These are phyloP conservation scores for Enteromius fasciolatus DNA, from an alignment of 2,797 vertebrate species.

Conservation along the genomic window DNA sequence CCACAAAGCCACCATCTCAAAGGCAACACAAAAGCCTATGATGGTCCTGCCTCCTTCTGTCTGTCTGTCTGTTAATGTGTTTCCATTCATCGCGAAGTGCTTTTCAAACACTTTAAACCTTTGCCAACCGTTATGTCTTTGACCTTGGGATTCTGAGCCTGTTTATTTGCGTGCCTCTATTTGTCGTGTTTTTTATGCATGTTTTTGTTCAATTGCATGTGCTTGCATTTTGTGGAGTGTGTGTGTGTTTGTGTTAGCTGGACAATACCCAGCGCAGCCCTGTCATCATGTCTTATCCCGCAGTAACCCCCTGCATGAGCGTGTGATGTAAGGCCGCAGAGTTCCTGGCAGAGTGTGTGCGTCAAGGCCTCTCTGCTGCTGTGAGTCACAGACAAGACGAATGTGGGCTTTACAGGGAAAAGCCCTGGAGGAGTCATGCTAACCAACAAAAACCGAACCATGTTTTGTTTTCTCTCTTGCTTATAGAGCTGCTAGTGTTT, in stretches of 20 bases:
- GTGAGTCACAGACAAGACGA: slow-evolving; percentile 44
- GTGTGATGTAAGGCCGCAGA: slow-evolving; percentile 52
- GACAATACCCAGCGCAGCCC: slow-evolving; percentile 31
- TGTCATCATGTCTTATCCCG: slow-evolving; percentile 51
- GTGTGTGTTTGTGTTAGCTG: slow-evolving; percentile 50
- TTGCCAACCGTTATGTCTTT: slow-evolving; percentile 26
- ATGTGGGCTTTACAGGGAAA: slow-evolving; percentile 47
- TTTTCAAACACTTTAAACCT: slow-evolving; percentile 41
- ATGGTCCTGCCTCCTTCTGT: slow-evolving; percentile 22
- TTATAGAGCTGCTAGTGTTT: slow-evolving; percentile 26
- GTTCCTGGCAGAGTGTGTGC: slow-evolving; percentile 51
- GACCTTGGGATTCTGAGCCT: slow-evolving; percentile 32
- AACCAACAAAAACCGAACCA: slow-evolving; percentile 43
- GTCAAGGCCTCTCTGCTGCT: slow-evolving; percentile 44
- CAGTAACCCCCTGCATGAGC: slow-evolving; percentile 48
- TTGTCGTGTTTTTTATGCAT: slow-evolving; percentile 43
- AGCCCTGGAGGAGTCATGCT: slow-evolving; percentile 36
- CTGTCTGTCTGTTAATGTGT: slow-evolving; percentile 38
- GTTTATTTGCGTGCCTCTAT: slow-evolving; percentile 45
- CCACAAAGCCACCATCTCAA: slow-evolving; percentile 53
- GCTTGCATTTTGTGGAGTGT: slow-evolving; percentile 13
- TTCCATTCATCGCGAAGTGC: slow-evolving; percentile 33
- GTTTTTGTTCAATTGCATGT: slow-evolving; percentile 45
- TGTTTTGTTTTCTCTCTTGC: slow-evolving; percentile 33
- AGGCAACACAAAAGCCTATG: slow-evolving; percentile 43